Percentiles rank a stretch among this genome's conserved stretches.
phyloP scores from a whole-genome alignment of 1,140 invertebrate genomes.

The Propsilocerus akamusi region DNA sequence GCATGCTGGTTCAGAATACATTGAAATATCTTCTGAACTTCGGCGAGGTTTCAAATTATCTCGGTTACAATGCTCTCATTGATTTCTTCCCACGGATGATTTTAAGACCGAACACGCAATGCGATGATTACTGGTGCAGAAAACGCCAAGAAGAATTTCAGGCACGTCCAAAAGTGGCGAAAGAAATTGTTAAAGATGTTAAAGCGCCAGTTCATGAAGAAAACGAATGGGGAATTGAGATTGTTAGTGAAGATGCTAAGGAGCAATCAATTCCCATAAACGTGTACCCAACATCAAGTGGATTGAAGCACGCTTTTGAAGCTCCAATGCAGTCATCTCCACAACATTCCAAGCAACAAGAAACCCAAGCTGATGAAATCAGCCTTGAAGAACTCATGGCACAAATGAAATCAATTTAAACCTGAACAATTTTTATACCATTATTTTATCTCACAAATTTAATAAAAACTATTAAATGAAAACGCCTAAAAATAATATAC shows the following conservation, averaged over 20 bases:
- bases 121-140: conserved; percentile 70
- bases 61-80: conserved; percentile 91
- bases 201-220: conserved; percentile 57
- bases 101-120: conserved; percentile 81
- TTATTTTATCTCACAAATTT: too few species aligned
- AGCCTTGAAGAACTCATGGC: conserved; percentile 76
- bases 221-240: conserved; percentile 73
- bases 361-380: conserved; percentile 24
- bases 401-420: conserved; percentile 69
- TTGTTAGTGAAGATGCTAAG: conserved; percentile 11
- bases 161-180: conserved; percentile 29
- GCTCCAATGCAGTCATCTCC: conserved; percentile 27
- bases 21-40: conserved; percentile 93
- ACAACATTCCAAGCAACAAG: conserved; percentile 15
- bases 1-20: conserved; percentile 95
- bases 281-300: conserved; percentile 21
- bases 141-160: conserved; percentile 54
- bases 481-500: too few species aligned
- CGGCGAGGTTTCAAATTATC: conserved; percentile 72
- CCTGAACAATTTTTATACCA: too few species aligned
- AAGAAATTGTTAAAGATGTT: conserved; percentile 34
- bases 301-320: conserved; percentile 39
- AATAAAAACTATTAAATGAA: too few species aligned
- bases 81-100: conserved; percentile 94
- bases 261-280: conserved; percentile 14